Percentiles rank a stretch among this genome's conserved stretches.
These are phyloP conservation scores for Diabrotica balteata DNA, from an alignment of 2,888 invertebrate genomes.

Conservation along the genomic window DNA sequence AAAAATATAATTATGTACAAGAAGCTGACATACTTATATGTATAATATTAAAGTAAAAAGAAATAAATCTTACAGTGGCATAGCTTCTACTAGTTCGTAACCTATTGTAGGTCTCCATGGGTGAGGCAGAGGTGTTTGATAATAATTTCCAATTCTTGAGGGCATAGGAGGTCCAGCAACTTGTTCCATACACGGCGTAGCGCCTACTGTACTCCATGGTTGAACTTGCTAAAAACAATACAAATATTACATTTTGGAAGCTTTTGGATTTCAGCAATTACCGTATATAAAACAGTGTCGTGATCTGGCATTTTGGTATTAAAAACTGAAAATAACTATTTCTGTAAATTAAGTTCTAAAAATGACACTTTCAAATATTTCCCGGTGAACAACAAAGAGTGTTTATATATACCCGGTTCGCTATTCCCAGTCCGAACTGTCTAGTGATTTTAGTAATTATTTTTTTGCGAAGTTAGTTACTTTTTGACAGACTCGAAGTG, in stretches of 20 bases:
- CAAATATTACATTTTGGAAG: slow-evolving; percentile 5
- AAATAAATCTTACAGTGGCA: slow-evolving; percentile 66
- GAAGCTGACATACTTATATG: neutral
- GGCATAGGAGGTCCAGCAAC: slow-evolving; percentile 69
- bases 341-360: neutral
- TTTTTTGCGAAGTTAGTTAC: too few relatives aligned
- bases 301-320: slow-evolving; percentile 24
- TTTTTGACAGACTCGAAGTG: too few relatives aligned
- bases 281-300: slow-evolving; percentile 44
- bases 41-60: neutral
- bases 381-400: too few relatives aligned
- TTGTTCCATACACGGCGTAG: slow-evolving; percentile 71
- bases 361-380: slow-evolving; percentile 8
- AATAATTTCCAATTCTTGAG: slow-evolving; percentile 72
- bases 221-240: slow-evolving; percentile 72
- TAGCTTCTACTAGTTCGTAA: slow-evolving; percentile 79
- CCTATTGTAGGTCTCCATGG: slow-evolving; percentile 83
- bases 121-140: slow-evolving; percentile 76
- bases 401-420: too few relatives aligned
- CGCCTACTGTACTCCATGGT: slow-evolving; percentile 66
- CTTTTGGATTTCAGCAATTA: slow-evolving; percentile 50
- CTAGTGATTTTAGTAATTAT: too few relatives aligned
- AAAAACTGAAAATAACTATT: slow-evolving; percentile 3
- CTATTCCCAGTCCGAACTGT: too few relatives aligned
- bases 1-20: too few relatives aligned